Evolutionary conservation across 2,888 invertebrate genomes (phyloP), one percentile per base, ranked within the genome.

Genomic region (Polyommatus icarus): DNA sequence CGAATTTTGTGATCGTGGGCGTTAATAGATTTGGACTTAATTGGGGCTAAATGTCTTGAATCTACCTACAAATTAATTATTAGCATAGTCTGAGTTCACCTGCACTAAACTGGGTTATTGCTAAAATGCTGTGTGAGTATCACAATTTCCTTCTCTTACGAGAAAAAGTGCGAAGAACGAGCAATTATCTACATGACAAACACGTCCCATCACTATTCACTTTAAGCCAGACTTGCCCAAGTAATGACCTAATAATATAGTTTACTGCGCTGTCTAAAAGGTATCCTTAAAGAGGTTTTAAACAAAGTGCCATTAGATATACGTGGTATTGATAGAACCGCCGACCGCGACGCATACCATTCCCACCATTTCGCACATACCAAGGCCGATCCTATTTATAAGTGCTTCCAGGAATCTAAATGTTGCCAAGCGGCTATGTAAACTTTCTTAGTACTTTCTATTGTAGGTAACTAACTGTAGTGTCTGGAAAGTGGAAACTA

Each of bases 21-120:
- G 29, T 67, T 67, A 67, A 32, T 67, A 67, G 15, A 61, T 61
- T 61, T 20, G 67, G 15, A 32, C 67, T 67, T 67, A 67, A 67
- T 67, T 67, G 67, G 67, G 67, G 29, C 67, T 67, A 67, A 67
- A 67, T 67, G 67, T 67, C 67, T 67, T 15, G 67, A 67, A 29
- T 67, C 67, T 29, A 15, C 67, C 67, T 29, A 67, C 67, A 67
- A 67, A 67, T 54, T 18, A 46, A 46, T 29, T 67, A 61, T 61
- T 24, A 61, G 20, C 10, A 61, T 61, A 61, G 24, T 24, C 20
- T 20, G 20, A 18, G n/a, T 18, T 57, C 59, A 54, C 18, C 18
- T 18, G 3, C 18, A 18, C 5, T 18, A 54, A 54, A 18, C 54
- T 15, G 50, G 50, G 15, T 50, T 15, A 50, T 50, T 12, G 50